Base-by-base conservation (phyloP, 1,140 invertebrate genomes). In the Drosophila neocordata region DNA sequence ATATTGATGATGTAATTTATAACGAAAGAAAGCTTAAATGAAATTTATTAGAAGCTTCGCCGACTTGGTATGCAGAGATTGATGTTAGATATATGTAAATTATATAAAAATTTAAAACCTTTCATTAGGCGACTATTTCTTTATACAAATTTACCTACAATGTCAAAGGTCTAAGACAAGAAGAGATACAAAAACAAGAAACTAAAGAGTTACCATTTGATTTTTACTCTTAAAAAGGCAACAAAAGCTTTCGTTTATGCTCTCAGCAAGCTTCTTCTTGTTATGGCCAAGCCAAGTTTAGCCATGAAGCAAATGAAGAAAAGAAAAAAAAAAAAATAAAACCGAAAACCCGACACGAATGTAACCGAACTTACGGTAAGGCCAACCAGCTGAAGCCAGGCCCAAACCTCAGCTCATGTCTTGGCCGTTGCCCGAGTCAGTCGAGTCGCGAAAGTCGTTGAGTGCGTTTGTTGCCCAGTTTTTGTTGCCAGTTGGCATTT, bases 381-480 rank as follows among this genome's bases (percentile, higher is more conserved):
- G 77, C 75, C 65, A 84, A 65, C 69, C 76, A 73, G 70, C 70
- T 59, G 20, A 22, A 59, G 53, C 57, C 64, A 71, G 63, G 31
- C 31, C 64, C 58, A 77, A 77, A 68, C 74, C 62, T 44, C 41
- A 13, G 41, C 24, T 55, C 24, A 15, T 63, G 65, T 73, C 62
- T 77, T 77, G 74, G 72, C 72, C 65, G 58, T 64, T 44, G 65
- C 63, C 75, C 18, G 41, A 48, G 73, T 90, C 82, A 90, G 87
- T 90, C 84, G 84, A 77, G 87, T 90, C 87, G 87, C 88, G 87
- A 84, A 83, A 90, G 87, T 89, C 87, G 88, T 90, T 77, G 87
- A 90, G 87, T 90, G 88, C 87, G 87, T 87, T 90, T 90, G 74
- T 66, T 35, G 58, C 53, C 65, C 65, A 69, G 73, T 48, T 20